These are phyloP conservation scores for Oceanites oceanicus DNA, from an alignment of 2,113 vertebrate species.

Conservation along the genomic window DNA sequence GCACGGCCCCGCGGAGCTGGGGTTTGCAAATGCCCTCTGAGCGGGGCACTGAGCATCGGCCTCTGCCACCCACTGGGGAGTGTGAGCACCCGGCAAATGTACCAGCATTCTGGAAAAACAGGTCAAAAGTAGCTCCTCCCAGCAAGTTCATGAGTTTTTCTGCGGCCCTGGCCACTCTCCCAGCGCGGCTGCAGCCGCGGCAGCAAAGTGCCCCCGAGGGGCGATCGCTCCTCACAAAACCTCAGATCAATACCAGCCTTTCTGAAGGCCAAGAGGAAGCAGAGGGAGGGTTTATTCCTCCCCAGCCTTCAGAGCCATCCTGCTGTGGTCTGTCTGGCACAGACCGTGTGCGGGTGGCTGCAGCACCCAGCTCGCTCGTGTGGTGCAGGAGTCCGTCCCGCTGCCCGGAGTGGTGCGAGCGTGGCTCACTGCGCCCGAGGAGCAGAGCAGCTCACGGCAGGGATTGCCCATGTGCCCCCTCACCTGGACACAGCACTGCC, in stretches of 20 bases:
- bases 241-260: slow-evolving; percentile 40
- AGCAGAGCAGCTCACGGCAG: not conserved
- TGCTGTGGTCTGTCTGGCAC: not conserved
- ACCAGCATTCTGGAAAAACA: not conserved
- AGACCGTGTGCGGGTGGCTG: rapidly evolving
- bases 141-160: not conserved
- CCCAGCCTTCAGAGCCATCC: not conserved
- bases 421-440: not conserved
- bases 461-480: rapidly evolving
- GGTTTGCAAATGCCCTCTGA: not conserved
- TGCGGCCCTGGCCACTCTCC: not conserved
- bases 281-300: not conserved
- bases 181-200: not conserved
- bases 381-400: rapidly evolving
- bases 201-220: not conserved
- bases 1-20: rapidly evolving
- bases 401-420: rapidly evolving
- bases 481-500: not conserved
- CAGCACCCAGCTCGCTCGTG: rapidly evolving
- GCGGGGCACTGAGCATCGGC: not conserved
- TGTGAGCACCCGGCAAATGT: not conserved
- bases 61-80: not conserved
- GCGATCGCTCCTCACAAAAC: not conserved
- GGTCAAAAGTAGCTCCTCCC: slow-evolving; percentile 23
- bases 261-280: not conserved